Percentiles rank a stretch among this genome's conserved stretches.
phyloP scores from a whole-genome alignment of 1,140 invertebrate species.

The Chironomus striatipennis region DNA sequence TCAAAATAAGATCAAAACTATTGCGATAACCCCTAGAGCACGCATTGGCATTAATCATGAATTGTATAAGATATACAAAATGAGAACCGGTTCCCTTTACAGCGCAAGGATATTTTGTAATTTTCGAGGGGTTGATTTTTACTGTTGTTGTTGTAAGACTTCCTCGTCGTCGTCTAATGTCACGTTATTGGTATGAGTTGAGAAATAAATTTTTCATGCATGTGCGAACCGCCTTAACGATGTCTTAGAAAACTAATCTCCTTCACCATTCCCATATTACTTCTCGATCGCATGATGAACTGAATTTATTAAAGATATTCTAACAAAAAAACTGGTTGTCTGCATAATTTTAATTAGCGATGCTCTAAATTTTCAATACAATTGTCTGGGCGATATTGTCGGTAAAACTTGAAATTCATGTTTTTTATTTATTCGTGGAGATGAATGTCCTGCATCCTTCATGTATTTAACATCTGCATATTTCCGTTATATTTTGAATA shows the following conservation, averaged over 20 bases:
- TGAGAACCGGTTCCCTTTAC: slow-evolving; percentile 14
- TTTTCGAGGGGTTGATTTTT: too few species aligned
- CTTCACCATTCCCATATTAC: background rate
- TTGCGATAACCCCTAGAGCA: background rate
- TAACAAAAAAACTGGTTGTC: background rate
- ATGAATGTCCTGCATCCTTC: background rate
- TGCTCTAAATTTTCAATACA: background rate
- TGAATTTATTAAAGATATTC: background rate
- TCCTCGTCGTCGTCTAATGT: too few species aligned
- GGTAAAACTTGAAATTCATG: background rate
- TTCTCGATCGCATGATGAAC: background rate
- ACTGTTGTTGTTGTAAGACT: too few species aligned
- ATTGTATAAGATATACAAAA: slow-evolving; percentile 4
- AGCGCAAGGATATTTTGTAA: too few species aligned
- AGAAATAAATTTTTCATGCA: too few species aligned
- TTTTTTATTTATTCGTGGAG: background rate
- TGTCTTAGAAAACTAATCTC: too few species aligned
- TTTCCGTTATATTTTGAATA: background rate
- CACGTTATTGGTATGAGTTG: too few species aligned
- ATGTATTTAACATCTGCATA: background rate
- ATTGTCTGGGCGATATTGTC: background rate
- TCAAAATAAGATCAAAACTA: background rate
- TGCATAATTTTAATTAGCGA: background rate
- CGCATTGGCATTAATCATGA: background rate
- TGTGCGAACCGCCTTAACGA: too few species aligned